Base-by-base conservation (phyloP, 2,113 vertebrate genomes). In the Zapus hudsonius region DNA sequence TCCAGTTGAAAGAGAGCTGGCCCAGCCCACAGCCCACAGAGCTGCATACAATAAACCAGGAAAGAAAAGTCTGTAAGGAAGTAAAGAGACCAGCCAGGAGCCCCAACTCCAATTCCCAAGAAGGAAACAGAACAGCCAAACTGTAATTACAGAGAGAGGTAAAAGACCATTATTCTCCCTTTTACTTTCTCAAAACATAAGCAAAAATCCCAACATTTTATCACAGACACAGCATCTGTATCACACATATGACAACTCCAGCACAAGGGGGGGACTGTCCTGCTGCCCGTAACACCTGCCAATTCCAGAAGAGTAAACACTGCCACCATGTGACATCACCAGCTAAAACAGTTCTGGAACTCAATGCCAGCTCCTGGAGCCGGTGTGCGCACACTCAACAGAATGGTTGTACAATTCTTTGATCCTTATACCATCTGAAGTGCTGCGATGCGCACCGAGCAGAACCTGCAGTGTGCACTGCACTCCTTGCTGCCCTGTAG, bases 191-290 rank as follows among this genome's bases (percentile, higher is more conserved):
- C 27, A 25, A 52, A 38, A 73, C 12, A 36, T 33, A 52, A 10
- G 6, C n/a, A 29, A 55, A 52, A 52, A 20, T 22, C 42, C 17
- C 47, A 44, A 52, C 42, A 12, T 20, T 23, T 3, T 17, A 47
- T 25, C 23, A 19, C 0, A 1, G 3, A 1, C 2, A 12, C 0
- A 38, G 1, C 64, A 73, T 55, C 7, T 66, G 64, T 64, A 27
- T 20, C 4, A 31, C 31, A 15, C 61, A 83, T 15, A 40, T 16
- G 40, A 57, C 33, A 7, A 22, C 72, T 38, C 25, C 16, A 17
- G 57, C 69, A 63, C 12, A 57, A 38, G 38, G 25, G 52, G 52
- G 52, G 52, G 52, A 12, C 52, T 52, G 52, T 52, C 52, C 12
- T 52, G 52, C 11, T 52, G 52, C 52, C 52, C 52, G 2, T 2